A percentile compares a stretch with the other conserved stretches of the same genome.
phyloP scores from a whole-genome alignment of 2,888 invertebrate genomes.

The Lycia hirtaria region DNA sequence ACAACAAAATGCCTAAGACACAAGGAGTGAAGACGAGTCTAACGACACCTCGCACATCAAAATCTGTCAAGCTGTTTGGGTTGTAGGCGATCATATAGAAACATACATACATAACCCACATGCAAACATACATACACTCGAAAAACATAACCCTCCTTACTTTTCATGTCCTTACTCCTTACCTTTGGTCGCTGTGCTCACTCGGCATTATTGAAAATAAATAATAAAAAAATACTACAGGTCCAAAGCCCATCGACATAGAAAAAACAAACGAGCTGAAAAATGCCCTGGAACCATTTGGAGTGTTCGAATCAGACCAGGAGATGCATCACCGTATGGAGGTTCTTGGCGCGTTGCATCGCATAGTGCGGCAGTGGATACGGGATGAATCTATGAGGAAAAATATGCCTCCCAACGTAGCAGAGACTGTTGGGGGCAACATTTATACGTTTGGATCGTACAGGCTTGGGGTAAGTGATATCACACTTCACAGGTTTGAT shows the following conservation, averaged over 20 bases:
- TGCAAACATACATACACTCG: too few relatives aligned
- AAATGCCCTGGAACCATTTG: constrained; percentile 91
- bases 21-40: too few relatives aligned
- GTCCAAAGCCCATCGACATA: constrained; percentile 91
- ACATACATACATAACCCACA: too few relatives aligned
- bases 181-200: too few relatives aligned
- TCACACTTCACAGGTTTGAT: too few relatives aligned
- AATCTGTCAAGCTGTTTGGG: too few relatives aligned
- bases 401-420: constrained; percentile 96
- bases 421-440: constrained; percentile 97
- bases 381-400: constrained; percentile 93
- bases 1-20: too few relatives aligned
- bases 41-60: too few relatives aligned
- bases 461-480: constrained; percentile 90
- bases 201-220: not conserved
- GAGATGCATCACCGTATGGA: constrained; percentile 96
- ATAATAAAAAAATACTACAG: constrained; percentile 55
- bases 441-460: constrained; percentile 99
- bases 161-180: too few relatives aligned
- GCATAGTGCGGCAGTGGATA: constrained; percentile 97
- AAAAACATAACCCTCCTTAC: too few relatives aligned
- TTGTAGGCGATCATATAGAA: too few relatives aligned
- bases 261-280: constrained; percentile 91
- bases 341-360: constrained; percentile 93
- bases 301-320: constrained; percentile 95